Conservation (phyloP, 2,113 vertebrate species). For the Macquaria australasica region DNA sequence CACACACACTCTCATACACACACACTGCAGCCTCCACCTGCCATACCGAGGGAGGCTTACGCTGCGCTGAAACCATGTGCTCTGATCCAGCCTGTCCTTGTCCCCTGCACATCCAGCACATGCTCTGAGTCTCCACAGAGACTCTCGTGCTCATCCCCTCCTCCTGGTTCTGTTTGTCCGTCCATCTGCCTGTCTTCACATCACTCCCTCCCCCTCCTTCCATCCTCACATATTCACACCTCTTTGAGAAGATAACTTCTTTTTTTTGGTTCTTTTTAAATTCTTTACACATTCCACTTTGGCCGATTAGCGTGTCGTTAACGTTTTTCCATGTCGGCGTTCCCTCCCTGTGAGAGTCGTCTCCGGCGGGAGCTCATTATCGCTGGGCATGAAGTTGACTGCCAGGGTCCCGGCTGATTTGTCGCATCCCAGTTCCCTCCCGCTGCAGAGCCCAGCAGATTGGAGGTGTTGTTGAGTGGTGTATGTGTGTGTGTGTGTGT, state of each 20-base stretch:
- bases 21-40: conserved; percentile 58
- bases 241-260: conserved; percentile 7
- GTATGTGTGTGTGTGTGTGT: conserved; percentile 18
- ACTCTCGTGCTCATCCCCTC: conserved; percentile 31
- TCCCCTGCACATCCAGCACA: conserved; percentile 42
- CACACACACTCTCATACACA: conserved; percentile 32
- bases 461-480: conserved; percentile 49
- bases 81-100: conserved; percentile 46
- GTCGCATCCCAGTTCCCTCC: conserved; percentile 72
- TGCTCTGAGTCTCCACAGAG: conserved; percentile 37
- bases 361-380: conserved; percentile 83
- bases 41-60: conserved; percentile 63
- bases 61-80: conserved; percentile 47
- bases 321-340: conserved; percentile 32
- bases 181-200: conserved; percentile 55
- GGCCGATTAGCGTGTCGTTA: conserved; percentile 58
- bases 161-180: conserved; percentile 46
- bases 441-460: conserved; percentile 57
- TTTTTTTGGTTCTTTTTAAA: neutral
- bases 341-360: conserved; percentile 47
- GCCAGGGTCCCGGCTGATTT: conserved; percentile 76
- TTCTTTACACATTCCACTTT: conserved; percentile 29
- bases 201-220: conserved; percentile 21
- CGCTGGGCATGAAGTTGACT: conserved; percentile 78
- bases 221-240: conserved; percentile 6